Evolutionary conservation across 2,113 vertebrate genomes (phyloP).

Genomic region (Pluvialis apricaria): DNA sequence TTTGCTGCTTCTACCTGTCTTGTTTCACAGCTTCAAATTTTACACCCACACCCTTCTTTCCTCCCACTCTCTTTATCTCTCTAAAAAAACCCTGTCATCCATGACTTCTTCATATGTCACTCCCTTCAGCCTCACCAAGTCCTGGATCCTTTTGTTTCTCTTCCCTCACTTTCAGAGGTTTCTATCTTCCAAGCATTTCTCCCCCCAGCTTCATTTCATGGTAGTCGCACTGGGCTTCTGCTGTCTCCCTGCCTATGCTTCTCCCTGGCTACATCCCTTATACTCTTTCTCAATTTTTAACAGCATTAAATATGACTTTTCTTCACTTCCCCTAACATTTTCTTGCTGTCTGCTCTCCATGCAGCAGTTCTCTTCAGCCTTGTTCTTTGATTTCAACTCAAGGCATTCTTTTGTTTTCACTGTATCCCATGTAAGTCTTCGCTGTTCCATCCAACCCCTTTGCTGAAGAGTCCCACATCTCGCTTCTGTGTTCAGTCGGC

Average conservation of each 20-base stretch:
- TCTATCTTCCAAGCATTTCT: not conserved
- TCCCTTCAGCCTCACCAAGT: not conserved
- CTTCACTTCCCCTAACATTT: not conserved
- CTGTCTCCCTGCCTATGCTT: not conserved
- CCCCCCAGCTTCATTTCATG: not conserved
- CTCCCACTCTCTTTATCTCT: conserved; percentile 42
- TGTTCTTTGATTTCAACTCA: not conserved
- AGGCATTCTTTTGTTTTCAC: not conserved
- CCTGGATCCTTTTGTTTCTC: not conserved
- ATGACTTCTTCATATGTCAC: not conserved
- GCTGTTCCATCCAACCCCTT: not conserved
- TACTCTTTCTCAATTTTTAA: not conserved
- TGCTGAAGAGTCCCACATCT: not conserved
- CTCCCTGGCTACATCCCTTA: not conserved
- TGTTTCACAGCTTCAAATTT: not conserved
- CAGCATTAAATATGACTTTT: not conserved
- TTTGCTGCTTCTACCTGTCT: conserved; percentile 23
- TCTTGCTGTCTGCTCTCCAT: not conserved
- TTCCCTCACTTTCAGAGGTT: not conserved
- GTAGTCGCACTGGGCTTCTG: not conserved
- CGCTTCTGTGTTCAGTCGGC: not conserved
- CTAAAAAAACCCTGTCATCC: not conserved
- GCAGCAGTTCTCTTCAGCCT: not conserved
- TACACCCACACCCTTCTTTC: conserved; percentile 43
- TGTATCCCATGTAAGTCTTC: not conserved